A percentile compares a stretch with the other conserved stretches of the same genome.
Evolutionary conservation across 2,888 invertebrate genomes (phyloP).

Genomic region (Yponomeuta plumbellus): DNA sequence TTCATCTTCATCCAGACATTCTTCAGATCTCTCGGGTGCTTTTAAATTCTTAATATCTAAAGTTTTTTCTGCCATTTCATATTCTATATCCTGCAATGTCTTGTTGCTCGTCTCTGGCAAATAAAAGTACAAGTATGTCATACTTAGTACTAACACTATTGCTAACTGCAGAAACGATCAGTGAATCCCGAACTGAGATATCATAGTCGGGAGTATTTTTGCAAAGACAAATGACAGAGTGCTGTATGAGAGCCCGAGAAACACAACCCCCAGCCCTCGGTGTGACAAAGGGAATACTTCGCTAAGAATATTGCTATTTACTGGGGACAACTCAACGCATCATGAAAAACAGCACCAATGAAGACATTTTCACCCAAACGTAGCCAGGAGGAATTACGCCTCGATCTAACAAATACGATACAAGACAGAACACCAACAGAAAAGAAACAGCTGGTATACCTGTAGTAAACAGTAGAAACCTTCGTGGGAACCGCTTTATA

Average conservation of each 20-base stretch:
- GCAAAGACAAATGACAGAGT: background rate
- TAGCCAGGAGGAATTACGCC: background rate
- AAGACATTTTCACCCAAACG: background rate
- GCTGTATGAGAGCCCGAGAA: background rate
- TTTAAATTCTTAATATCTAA: no score
- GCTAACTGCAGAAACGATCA: background rate
- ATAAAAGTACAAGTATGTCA: slow-evolving; percentile 1
- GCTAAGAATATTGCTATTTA: background rate
- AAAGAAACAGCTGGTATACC: background rate
- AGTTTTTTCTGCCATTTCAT: background rate
- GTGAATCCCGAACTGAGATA: background rate
- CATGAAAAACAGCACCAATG: background rate
- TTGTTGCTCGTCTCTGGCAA: slow-evolving; percentile 7
- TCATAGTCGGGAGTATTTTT: background rate
- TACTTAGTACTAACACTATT: background rate
- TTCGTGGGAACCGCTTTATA: background rate
- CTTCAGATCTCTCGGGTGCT: no score
- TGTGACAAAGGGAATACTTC: slow-evolving; percentile 8
- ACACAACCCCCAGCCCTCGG: background rate
- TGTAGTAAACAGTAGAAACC: background rate
- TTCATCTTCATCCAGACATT: no score
- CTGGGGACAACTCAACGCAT: background rate
- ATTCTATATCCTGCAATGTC: slow-evolving; percentile 10
- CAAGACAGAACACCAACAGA: background rate
- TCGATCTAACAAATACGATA: background rate